These are phyloP conservation scores for Dasyornis broadbenti DNA, from an alignment of 2,113 vertebrate genomes.

Conservation along the genomic window DNA sequence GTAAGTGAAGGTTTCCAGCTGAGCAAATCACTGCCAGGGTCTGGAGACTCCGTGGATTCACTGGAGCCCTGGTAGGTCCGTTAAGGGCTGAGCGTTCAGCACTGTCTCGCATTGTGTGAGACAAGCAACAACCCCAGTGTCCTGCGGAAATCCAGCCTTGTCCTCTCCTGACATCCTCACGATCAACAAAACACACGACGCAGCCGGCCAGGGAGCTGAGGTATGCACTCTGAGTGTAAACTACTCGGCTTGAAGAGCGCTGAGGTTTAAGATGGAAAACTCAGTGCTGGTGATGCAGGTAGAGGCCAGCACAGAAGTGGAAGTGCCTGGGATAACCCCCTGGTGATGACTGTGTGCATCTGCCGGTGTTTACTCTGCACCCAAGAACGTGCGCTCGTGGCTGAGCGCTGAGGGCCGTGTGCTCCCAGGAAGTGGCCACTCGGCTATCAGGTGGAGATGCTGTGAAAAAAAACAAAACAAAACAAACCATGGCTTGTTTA, in stretches of 20 bases:
- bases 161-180: neutral
- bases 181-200: rapidly evolving
- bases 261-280: neutral
- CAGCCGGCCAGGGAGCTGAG: neutral
- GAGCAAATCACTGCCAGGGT: neutral
- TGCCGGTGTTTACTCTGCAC: neutral
- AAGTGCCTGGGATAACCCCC: neutral
- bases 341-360: neutral
- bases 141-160: neutral
- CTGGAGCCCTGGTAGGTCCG: neutral
- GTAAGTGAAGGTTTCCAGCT: neutral
- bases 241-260: neutral
- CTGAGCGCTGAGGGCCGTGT: rapidly evolving
- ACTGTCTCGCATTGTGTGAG: rapidly evolving
- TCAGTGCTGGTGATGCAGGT: rapidly evolving
- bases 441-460: neutral
- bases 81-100: neutral
- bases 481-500: neutral
- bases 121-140: neutral
- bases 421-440: neutral
- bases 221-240: rapidly evolving
- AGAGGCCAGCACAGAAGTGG: neutral
- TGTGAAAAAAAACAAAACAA: neutral
- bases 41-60: rapidly evolving
- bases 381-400: neutral